phyloP scores from a whole-genome alignment of 2,888 invertebrate genomes.

The Amblyjoppa fuscipennis region DNA sequence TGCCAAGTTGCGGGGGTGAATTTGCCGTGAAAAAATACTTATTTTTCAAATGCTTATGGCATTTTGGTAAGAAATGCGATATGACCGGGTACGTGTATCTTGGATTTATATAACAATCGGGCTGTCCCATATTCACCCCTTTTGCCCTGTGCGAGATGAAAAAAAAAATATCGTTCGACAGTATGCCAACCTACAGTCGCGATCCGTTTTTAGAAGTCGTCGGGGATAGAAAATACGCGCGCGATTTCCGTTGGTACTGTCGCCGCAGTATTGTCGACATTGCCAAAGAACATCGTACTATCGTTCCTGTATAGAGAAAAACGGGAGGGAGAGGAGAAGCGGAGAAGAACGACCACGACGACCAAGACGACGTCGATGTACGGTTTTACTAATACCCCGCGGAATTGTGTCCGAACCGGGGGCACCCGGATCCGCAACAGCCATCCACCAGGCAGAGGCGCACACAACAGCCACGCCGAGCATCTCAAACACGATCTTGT shows the following conservation, averaged over 20 bases:
- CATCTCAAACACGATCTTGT: constrained; percentile 85
- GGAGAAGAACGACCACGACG: constrained; percentile 64
- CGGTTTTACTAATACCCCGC: constrained; percentile 66
- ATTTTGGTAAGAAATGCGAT: not conserved
- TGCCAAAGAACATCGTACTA: constrained; percentile 61
- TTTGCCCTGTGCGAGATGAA: not conserved
- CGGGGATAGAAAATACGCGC: constrained; percentile 53
- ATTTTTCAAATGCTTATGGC: not conserved
- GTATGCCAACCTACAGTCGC: constrained; percentile 40
- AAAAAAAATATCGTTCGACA: constrained; percentile 70
- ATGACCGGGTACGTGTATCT: not conserved
- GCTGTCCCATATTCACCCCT: not conserved
- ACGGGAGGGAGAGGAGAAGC: constrained; percentile 19
- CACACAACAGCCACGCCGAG: constrained; percentile 76
- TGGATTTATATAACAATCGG: not conserved
- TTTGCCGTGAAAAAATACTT: not conserved
- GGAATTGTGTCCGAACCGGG: constrained; percentile 72
- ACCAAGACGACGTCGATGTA: constrained; percentile 64
- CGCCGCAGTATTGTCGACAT: constrained; percentile 48
- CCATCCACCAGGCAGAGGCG: constrained; percentile 65
- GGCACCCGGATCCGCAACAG: constrained; percentile 73
- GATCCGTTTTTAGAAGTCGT: constrained; percentile 51
- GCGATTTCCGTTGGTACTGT: constrained; percentile 63
- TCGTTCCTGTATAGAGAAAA: constrained; percentile 77
- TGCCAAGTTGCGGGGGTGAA: too few species aligned